These are phyloP conservation scores for Austrolebias charrua DNA, from an alignment of 2,797 vertebrate genomes.

Conservation along the genomic window DNA sequence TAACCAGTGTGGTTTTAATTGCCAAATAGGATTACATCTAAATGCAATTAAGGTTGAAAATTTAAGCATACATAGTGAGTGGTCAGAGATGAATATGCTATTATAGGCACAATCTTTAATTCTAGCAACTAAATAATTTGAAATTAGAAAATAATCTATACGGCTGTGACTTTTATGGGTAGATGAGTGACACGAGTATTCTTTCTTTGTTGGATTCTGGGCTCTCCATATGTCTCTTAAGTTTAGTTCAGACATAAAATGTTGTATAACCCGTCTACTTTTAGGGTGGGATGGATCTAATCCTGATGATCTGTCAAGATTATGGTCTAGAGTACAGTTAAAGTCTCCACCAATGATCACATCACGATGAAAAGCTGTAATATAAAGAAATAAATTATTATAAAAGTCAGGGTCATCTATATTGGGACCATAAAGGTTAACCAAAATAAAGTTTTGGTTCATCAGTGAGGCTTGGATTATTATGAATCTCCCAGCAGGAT, in stretches of 20 bases:
- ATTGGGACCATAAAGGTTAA: background rate
- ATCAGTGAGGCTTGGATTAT: too few relatives aligned
- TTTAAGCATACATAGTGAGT: background rate
- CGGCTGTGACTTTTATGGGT: background rate
- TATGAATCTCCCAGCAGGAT: too few relatives aligned
- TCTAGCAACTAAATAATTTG: background rate
- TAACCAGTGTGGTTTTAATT: background rate
- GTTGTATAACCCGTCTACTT: background rate
- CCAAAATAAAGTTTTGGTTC: background rate
- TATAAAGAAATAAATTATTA: background rate
- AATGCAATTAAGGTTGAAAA: background rate
- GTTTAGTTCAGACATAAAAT: background rate
- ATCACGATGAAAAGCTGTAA: background rate
- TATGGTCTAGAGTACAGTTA: background rate
- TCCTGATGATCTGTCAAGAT: background rate
- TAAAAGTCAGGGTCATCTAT: background rate
- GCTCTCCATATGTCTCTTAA: background rate
- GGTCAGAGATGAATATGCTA: background rate
- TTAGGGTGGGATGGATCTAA: background rate
- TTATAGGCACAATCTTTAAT: background rate
- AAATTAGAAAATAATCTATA: conserved; percentile 6
- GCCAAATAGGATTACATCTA: background rate
- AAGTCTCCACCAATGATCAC: background rate
- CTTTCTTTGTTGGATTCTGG: too few relatives aligned
- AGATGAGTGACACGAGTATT: background rate